Conservation (phyloP, 2,113 vertebrate genomes). For the Caloenas nicobarica region DNA sequence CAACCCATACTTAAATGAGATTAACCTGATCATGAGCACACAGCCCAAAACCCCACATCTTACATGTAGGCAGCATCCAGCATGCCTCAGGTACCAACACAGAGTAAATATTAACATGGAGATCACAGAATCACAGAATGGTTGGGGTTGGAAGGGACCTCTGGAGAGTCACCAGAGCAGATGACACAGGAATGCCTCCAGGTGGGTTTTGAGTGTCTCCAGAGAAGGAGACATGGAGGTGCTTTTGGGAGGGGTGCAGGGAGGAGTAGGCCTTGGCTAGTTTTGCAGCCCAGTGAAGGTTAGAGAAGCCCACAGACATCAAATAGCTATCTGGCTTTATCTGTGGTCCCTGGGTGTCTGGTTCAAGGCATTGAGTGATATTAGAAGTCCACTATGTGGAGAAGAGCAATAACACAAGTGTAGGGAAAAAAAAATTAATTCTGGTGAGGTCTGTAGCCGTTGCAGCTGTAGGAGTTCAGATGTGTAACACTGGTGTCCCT, state of each 20-base stretch:
- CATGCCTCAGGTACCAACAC: background rate
- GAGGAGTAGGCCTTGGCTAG: background rate
- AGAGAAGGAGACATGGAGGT: background rate
- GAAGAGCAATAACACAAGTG: background rate
- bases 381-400: background rate
- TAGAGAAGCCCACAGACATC: background rate
- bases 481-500: background rate
- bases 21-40: rapidly evolving
- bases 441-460: background rate
- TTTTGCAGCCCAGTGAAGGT: background rate
- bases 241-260: background rate
- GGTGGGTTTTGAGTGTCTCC: no score
- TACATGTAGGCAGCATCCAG: background rate
- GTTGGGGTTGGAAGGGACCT: no score
- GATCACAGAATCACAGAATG: background rate
- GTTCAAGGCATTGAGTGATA: background rate
- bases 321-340: background rate
- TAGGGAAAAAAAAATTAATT: background rate
- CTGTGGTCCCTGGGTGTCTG: background rate
- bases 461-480: background rate
- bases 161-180: no score
- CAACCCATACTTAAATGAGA: background rate
- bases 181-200: no score
- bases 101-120: background rate
- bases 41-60: background rate